Base-by-base conservation (phyloP, 2,113 vertebrate genomes). In the Rallus limicola region DNA sequence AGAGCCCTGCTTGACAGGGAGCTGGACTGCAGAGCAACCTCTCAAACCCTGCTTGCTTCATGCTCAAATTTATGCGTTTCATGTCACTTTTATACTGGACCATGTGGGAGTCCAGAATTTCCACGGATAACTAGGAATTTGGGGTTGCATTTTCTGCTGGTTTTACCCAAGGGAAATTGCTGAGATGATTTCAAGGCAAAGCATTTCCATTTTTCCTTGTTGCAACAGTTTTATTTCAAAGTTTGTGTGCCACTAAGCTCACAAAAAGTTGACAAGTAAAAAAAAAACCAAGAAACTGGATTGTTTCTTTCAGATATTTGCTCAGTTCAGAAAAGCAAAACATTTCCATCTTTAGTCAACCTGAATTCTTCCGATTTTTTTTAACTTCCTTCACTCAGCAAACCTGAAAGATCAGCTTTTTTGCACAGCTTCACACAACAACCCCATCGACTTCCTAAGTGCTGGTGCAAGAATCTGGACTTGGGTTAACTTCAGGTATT, bases 161-260 rank as follows among this genome's bases (percentile, higher is more conserved):
- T 75, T 92, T 92, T 65, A 55, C 91, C 78, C 26, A 21, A 46
- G 82, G 93, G 84, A 91, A 93, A 93, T 93, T 82, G 74, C 86
- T 85, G 65, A 53, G 74, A 92, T 91, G 55, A 46, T 89, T 95
- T 95, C 70, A 59, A 94, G 74, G 23, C 31, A 21, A 74, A 95
- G 52, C 23, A 68, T 90, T 93, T 71, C 80, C 48, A 82, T 86
- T 86, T 95, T 64, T 70, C 44, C 56, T 65, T 14, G 85, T 91
- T 89, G 89, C 75, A 71, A 96, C 74, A 91, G 78, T 82, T 90
- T 90, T 69, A 52, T 93, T 87, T 87, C 86, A 84, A 93, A 95
- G 89, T 84, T 79, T 64, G 65, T 2, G 8, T 71, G 48, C 48
- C 21, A 23, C 48, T 48, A 48, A 48, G 21, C 48, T 11, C 10